These are phyloP conservation scores for Premnoplex brunnescens DNA, from an alignment of 2,797 vertebrate genomes.

Conservation along the genomic window DNA sequence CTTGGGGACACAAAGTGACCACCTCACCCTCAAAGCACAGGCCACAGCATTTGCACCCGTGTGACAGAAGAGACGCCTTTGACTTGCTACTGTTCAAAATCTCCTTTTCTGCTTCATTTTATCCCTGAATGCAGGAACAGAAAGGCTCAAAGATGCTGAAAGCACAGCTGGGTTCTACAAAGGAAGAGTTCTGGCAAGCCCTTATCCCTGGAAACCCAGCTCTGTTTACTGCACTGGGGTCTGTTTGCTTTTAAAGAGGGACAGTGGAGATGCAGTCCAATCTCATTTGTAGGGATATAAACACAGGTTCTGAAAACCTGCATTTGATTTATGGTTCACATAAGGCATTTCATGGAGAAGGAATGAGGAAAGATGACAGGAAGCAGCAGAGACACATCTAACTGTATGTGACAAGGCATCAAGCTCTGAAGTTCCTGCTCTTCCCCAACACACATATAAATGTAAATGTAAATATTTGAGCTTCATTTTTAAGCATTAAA, in stretches of 20 bases:
- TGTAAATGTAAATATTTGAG: background rate
- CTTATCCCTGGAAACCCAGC: background rate
- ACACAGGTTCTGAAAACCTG: background rate
- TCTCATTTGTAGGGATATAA: background rate
- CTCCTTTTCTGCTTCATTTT: background rate
- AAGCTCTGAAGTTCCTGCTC: background rate
- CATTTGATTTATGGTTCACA: background rate
- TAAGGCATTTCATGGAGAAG: background rate
- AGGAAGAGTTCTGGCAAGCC: background rate
- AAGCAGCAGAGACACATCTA: background rate
- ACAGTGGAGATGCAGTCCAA: background rate
- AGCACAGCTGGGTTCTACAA: background rate
- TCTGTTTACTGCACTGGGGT: background rate
- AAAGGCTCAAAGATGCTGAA: fast-evolving
- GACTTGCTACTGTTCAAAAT: background rate
- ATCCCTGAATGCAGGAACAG: background rate
- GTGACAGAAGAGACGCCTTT: background rate
- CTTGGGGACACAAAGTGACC: background rate
- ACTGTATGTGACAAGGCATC: background rate
- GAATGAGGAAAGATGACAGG: background rate
- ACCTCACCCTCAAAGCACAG: background rate
- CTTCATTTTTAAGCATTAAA: background rate
- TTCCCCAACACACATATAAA: background rate
- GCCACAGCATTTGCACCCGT: fast-evolving
- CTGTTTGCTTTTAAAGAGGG: background rate